Base-by-base conservation (phyloP, 2,888 invertebrate genomes). In the Eurytoma adleriae region DNA sequence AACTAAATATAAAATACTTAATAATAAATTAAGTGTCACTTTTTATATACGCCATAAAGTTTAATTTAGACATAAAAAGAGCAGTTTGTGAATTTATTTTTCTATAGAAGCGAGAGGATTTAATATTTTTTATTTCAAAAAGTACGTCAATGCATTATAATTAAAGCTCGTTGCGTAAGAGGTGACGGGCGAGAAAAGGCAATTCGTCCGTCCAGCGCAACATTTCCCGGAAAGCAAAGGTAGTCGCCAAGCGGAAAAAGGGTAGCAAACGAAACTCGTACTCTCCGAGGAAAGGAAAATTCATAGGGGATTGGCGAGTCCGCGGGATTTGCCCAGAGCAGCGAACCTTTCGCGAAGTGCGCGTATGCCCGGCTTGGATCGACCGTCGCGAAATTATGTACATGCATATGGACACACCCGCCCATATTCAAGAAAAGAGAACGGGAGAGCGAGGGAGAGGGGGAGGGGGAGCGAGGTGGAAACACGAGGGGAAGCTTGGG, bases 251-350 rank as follows among this genome's bases (percentile, higher is more conserved):
- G 40, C 64, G 14, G 62, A 62, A 30, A 62, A 62, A 30, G 27
- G 3, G 62, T 12, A 18, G 57, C 57, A 18, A 16, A 18, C 57
- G 57, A n/a, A 18, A 40, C 40, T 40, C 40, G 5, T 40, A 40
- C 40, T 40, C 40, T 40, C 57, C 10, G 27, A 16, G 27, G 40
- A n/a, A 24, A 14, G 10, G 62, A 54, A 71, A 78, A 78, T 78
- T 78, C 71, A 78, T 71, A 57, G 66, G 52, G 64, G 40, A 78
- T 78, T 78, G 66, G 66, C 78, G 66, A 66, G 59, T 66, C 27
- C 66, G 57, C 18, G 57, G 71, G 18, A 71, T 78, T 71, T 71
- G 57, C 71, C 30, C 27, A 52, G 50, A 69, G 66, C 48, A 66
- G 40, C 61, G 56, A n/a, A 27, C 18, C 14, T 48, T n/a, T 56